Evolutionary conservation across 2,797 vertebrate genomes (phyloP).

Genomic region (Propithecus perrieri): DNA sequence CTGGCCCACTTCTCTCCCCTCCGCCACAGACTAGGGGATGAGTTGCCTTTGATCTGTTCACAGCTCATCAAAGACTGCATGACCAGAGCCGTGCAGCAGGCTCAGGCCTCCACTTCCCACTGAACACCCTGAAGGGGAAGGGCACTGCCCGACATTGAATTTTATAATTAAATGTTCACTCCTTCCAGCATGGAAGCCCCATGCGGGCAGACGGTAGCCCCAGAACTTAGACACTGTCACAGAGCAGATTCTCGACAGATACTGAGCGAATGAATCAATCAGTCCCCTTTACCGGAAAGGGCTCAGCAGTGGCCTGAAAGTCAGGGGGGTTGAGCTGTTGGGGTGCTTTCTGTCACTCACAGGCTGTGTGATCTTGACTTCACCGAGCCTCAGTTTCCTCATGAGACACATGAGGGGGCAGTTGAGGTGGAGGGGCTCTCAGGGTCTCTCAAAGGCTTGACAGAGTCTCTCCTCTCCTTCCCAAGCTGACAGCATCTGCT

Average conservation of each 20-base stretch:
- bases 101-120: not conserved
- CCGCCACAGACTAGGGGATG: not conserved
- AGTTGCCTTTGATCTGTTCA: not conserved
- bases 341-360: not conserved
- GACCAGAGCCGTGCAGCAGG: not conserved
- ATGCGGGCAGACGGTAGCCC: not conserved
- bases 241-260: not conserved
- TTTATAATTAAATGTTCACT: not conserved
- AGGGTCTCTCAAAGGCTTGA: not conserved
- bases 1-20: not conserved
- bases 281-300: not conserved
- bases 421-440: not conserved
- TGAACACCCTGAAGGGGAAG: not conserved
- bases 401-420: not conserved
- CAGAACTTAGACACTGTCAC: not conserved
- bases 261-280: not conserved
- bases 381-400: not conserved
- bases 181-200: not conserved
- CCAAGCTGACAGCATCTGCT: not conserved
- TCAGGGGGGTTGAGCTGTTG: not conserved
- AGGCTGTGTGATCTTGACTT: not conserved
- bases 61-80: not conserved
- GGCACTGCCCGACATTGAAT: accelerated
- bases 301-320: not conserved
- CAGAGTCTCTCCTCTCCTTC: not conserved